A percentile compares a stretch with the other conserved stretches of the same genome.
These are phyloP conservation scores for Caenorhabditis sinica DNA, from an alignment of 2,888 invertebrate genomes.

Conservation along the genomic window DNA sequence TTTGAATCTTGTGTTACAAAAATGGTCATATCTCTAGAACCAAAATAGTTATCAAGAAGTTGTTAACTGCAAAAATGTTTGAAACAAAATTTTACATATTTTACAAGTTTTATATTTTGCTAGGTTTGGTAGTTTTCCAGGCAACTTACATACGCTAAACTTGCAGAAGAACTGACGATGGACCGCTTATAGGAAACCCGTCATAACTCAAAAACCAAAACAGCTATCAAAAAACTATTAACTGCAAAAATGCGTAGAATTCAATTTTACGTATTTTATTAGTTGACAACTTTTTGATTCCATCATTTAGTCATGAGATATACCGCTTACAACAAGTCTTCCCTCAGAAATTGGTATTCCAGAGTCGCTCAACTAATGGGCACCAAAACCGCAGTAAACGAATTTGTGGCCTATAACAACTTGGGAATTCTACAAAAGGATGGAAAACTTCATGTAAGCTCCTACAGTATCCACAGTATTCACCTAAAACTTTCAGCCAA, in stretches of 20 bases:
- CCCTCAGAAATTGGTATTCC: no score
- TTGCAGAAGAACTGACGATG: no score
- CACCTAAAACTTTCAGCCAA: constrained; percentile 61
- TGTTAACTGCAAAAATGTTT: no score
- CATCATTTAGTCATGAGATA: not conserved
- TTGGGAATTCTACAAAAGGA: constrained; percentile 77
- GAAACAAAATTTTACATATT: no score
- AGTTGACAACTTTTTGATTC: not conserved
- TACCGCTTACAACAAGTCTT: no score
- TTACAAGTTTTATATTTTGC: no score
- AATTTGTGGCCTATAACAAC: constrained; percentile 83
- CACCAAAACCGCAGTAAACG: constrained; percentile 83
- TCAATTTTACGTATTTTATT: not conserved
- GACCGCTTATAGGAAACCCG: no score
- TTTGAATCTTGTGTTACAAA: no score
- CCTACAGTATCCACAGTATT: not conserved
- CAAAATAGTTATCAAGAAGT: no score
- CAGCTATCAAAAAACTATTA: not conserved
- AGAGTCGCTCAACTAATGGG: constrained; percentile 82
- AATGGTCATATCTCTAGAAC: no score
- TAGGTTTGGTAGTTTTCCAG: no score
- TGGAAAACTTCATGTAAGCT: constrained; percentile 66
- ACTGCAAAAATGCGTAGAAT: not conserved
- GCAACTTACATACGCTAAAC: no score
- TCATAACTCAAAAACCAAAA: not conserved